These are phyloP conservation scores for Pipistrellus pygmaeus DNA, from an alignment of 2,797 vertebrate genomes.

Conservation along the genomic window DNA sequence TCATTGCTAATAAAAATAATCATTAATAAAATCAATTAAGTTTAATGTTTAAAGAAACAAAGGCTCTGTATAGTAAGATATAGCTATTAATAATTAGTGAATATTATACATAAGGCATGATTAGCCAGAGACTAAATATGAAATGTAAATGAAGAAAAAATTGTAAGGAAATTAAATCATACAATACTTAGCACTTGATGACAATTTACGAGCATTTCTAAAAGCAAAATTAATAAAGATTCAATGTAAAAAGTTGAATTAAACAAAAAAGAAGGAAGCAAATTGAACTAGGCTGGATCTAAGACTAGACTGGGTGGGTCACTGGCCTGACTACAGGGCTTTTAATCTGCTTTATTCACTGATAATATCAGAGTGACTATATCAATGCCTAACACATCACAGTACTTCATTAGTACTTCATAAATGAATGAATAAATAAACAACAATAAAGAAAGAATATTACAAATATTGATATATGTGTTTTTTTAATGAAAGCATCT, in stretches of 20 bases:
- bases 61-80: not conserved
- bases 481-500: not conserved
- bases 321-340: not conserved
- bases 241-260: not conserved
- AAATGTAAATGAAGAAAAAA: not conserved
- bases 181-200: not conserved
- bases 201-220: not conserved
- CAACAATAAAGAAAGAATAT: not conserved
- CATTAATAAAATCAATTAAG: not conserved
- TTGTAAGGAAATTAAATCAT: not conserved
- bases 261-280: not conserved
- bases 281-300: not conserved
- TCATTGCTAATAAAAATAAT: not conserved
- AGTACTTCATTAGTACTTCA: not conserved
- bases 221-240: not conserved
- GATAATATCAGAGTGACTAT: not conserved
- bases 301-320: rapidly evolving
- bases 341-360: not conserved
- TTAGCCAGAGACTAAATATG: not conserved
- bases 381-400: not conserved
- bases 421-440: not conserved
- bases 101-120: not conserved
- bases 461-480: not conserved
- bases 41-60: not conserved
- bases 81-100: not conserved